Evolutionary conservation across 2,797 vertebrate species (phyloP).

Genomic region (Myotis pilosus): DNA sequence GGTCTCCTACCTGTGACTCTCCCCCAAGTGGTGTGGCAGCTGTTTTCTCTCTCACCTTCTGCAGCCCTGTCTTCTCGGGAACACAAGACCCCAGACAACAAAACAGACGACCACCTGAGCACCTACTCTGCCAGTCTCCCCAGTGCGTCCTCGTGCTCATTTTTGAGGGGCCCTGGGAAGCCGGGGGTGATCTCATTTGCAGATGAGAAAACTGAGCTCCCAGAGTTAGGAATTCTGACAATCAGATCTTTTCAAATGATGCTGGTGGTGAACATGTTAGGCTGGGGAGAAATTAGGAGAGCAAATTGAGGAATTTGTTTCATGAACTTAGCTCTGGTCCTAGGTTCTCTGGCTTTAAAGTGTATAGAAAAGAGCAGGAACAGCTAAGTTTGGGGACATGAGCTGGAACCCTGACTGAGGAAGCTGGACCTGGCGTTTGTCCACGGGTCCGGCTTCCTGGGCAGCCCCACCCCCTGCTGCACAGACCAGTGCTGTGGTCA

Average conservation of each 20-base stretch:
- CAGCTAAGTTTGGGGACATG: rapidly evolving
- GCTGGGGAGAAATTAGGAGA: background rate
- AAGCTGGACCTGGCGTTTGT: background rate
- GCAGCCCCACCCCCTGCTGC: background rate
- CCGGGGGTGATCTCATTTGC: background rate
- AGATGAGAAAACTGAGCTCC: background rate
- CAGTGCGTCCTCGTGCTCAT: background rate
- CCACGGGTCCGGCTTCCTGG: background rate
- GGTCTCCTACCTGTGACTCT: background rate
- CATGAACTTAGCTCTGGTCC: background rate
- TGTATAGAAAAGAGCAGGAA: background rate
- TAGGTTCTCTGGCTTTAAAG: background rate
- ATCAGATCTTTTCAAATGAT: background rate
- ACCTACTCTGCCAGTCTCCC: background rate
- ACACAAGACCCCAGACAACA: background rate
- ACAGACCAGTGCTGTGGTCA: background rate
- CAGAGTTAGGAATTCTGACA: background rate
- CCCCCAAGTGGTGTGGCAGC: background rate
- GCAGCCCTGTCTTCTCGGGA: background rate
- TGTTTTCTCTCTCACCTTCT: background rate
- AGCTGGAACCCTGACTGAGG: background rate
- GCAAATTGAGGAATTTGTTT: background rate
- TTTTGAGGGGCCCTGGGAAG: background rate
- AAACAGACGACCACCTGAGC: background rate
- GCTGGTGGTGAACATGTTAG: background rate